Evolutionary conservation across 2,113 vertebrate species (phyloP), one percentile per base, ranked within the genome.

Genomic region (Thomomys bottae): DNA sequence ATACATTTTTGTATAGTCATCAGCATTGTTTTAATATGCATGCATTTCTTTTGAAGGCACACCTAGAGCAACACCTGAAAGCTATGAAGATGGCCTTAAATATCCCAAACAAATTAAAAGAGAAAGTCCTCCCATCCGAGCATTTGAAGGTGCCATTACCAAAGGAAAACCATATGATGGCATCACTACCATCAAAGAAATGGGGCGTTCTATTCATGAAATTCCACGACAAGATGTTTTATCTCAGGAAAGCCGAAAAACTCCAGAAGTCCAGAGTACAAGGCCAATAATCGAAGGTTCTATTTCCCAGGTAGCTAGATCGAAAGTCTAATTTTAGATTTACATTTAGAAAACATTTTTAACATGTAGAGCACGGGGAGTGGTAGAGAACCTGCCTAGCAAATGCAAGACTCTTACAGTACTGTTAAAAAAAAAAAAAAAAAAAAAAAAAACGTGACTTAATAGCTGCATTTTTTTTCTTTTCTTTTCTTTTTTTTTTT

Each of bases 151-250:
- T 49, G 98, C 99, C 94, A 99, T 99, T 91, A 98, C 98, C 64
- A 99, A 99, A 97, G 99, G 99, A 83, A 99, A 99, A 76, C 99
- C 99, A 0, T 99, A 99, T 0, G 99, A 99, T 57, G 98, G 98
- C 9, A 98, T 99, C 64, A 99, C 99, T 94, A 99, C 99, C 63
- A 99, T 99, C 90, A 99, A 99, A 96, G 99, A 99, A 95, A 99
- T 99, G 98, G 99, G 99, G 5, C 99, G 99, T 67, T 99, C 99
- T 63, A 99, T 99, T 97, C 99, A 99, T 0, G 99, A 99, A 97
- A 99, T 99, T 90, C 99, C 99, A n/a, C 97, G 99, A 28, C 99
- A 99, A 97, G 99, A 99, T 73, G 97, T 98, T 38, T 34, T 98
- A 21, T 98, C 98, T 95, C 99, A 99, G 96, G 99, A 99, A 92